Evolutionary conservation across 1,140 invertebrate genomes (phyloP), one percentile per base, ranked within the genome.

Genomic region (Meloidogyne floridensis): DNA sequence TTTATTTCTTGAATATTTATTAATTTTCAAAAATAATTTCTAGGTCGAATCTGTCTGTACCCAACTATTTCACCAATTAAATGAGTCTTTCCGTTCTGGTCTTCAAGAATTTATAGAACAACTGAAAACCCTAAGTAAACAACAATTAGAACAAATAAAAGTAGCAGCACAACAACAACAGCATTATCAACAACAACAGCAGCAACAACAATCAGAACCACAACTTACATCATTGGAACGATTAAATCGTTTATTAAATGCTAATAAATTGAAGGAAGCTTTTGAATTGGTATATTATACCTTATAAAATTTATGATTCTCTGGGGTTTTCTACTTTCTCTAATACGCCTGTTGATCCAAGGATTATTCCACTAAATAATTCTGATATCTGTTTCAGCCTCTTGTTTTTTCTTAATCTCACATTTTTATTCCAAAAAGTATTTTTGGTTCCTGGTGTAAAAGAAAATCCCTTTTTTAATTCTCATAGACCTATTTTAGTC

Each of bases 21-120:
- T 13, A 72, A 47, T 9, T 32, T 74, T 54, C 18, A 74, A 74
- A 54, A n/a, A 74, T 15, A 6, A 4, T 74, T 74, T 74, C 6
- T 43, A 79, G 77, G 59, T 79, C 2, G 77, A 79, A 71, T 65
- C 53, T 18, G 71, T 84, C 42, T 84, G 84, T 59, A 42, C 54
- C 11, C 84, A 85, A 72, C 80, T 84, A 8, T 86, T 84, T 72
- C 81, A 86, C 15, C 84, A 84, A 43, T 43, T 84, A 53, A 84
- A 85, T 70, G 83, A 84, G 53, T 86, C 20, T 32, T 77, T 84
- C 65, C 72, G 82, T 15, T 42, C 65, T 11, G 83, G 83, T 9
- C 81, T 83, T 18, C 82, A 84, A 70, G 83, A 84, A 53, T 84
- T 84, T 42, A 20, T 84, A 18, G 83, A 84, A 6, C 83, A 84